Percentiles rank a stretch among this genome's conserved stretches.
phyloP scores from a whole-genome alignment of 2,797 vertebrate species.

The Lates japonicus region DNA sequence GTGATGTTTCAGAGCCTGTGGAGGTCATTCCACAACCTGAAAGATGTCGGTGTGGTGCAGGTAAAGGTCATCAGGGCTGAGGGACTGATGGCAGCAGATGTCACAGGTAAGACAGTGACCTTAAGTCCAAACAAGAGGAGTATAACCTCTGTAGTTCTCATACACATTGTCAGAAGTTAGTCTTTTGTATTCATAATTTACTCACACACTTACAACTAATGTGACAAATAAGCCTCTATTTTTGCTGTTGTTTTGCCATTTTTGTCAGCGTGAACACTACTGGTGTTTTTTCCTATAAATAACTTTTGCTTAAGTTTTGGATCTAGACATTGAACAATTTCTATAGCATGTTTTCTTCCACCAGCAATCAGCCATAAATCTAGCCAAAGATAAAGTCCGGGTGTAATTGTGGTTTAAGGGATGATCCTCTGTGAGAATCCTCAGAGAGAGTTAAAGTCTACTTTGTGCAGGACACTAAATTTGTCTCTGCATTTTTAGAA shows the following conservation, averaged over 20 bases:
- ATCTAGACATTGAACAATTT: constrained; percentile 39
- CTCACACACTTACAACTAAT: background rate
- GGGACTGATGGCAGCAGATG: constrained; percentile 97
- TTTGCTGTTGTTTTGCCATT: constrained; percentile 23
- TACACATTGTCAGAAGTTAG: constrained; percentile 15
- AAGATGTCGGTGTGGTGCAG: constrained; percentile 97
- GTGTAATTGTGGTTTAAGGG: constrained; percentile 66
- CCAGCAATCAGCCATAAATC: constrained; percentile 57
- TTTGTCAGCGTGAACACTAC: background rate
- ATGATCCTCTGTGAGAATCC: constrained; percentile 56
- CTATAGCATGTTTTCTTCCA: constrained; percentile 12
- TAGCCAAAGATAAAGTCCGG: constrained; percentile 56
- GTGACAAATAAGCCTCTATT: background rate
- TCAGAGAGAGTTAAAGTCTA: constrained; percentile 66
- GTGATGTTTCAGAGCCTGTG: constrained; percentile 88
- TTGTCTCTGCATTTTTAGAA: constrained; percentile 74
- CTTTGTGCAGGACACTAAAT: constrained; percentile 70
- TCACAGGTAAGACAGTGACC: constrained; percentile 91
- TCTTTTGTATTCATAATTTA: background rate
- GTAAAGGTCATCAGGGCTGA: constrained; percentile 98
- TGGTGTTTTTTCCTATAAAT: constrained; percentile 14
- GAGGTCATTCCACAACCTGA: constrained; percentile 93
- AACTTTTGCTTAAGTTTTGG: constrained; percentile 42
- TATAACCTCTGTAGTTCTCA: constrained; percentile 8
- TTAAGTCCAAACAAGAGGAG: constrained; percentile 30